Evolutionary conservation across 2,113 vertebrate genomes (phyloP).

Genomic region (Dryoscopus gambensis): DNA sequence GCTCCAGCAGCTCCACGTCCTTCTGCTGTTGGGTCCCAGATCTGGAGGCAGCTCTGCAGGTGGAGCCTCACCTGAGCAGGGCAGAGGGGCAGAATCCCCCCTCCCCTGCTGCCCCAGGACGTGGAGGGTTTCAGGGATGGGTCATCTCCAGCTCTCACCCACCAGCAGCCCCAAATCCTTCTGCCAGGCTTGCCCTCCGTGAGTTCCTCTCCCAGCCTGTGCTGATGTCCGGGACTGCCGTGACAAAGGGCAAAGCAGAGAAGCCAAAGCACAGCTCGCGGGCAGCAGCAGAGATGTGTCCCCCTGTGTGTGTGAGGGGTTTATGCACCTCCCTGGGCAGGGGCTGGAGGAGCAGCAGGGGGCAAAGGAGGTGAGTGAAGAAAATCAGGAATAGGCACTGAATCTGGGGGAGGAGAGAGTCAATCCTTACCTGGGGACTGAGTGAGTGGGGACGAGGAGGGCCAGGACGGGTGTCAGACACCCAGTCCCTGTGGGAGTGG

Average conservation of each 20-base stretch:
- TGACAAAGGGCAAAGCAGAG: not conserved
- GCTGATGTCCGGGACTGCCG: not conserved
- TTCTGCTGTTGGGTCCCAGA: rapidly evolving
- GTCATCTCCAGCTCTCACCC: not conserved
- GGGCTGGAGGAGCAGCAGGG: not conserved
- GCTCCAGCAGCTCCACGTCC: not conserved
- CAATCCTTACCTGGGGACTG: not conserved
- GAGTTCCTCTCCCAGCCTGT: not conserved
- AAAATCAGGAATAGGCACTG: not conserved
- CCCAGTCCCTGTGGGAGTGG: not conserved
- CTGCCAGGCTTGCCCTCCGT: not conserved
- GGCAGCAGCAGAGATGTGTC: rapidly evolving
- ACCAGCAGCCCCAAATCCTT: not conserved
- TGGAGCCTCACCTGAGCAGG: rapidly evolving
- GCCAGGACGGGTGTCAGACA: not conserved
- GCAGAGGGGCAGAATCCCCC: not conserved
- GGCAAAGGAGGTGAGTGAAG: not conserved
- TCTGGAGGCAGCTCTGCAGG: not conserved
- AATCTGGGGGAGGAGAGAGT: not conserved
- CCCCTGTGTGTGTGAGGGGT: not conserved
- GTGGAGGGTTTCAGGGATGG: not conserved
- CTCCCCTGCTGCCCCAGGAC: not conserved
- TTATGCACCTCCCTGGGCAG: not conserved
- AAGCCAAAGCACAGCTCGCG: not conserved
- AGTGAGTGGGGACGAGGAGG: not conserved